Evolutionary conservation across 2,888 invertebrate species (phyloP).

Genomic region (Crioceris asparagi): DNA sequence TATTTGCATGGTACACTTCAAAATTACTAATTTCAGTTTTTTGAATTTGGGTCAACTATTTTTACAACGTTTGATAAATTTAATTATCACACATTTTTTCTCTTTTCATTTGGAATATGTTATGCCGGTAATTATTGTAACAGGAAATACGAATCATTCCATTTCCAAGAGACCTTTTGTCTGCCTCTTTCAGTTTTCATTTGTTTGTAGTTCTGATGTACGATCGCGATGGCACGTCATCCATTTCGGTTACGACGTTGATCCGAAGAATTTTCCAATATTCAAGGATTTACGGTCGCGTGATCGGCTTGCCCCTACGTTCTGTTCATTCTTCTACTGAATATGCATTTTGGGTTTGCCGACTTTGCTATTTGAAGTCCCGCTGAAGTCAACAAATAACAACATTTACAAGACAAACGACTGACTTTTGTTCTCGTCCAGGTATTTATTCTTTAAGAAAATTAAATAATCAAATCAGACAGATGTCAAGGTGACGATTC

Average conservation of each 20-base stretch:
- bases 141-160: too few relatives aligned
- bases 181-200: slow-evolving; percentile 26
- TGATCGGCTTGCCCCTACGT: slow-evolving; percentile 17
- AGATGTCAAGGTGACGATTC: too few relatives aligned
- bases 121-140: too few relatives aligned
- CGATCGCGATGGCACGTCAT: slow-evolving; percentile 22
- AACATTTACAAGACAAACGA: slow-evolving; percentile 29
- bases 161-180: too few relatives aligned
- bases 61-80: too few relatives aligned
- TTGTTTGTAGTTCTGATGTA: slow-evolving; percentile 29
- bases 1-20: too few relatives aligned
- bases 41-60: too few relatives aligned
- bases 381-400: slow-evolving; percentile 27
- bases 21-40: too few relatives aligned
- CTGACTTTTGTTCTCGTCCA: slow-evolving; percentile 28
- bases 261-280: slow-evolving; percentile 25
- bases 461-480: too few relatives aligned
- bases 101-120: too few relatives aligned
- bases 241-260: slow-evolving; percentile 19
- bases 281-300: slow-evolving; percentile 26
- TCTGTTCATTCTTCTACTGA: slow-evolving; percentile 16
- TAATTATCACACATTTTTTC: too few relatives aligned
- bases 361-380: slow-evolving; percentile 24
- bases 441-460: too few relatives aligned
- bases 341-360: slow-evolving; percentile 24